phyloP scores from a whole-genome alignment of 1,140 invertebrate genomes.

The Sycophila sp. region DNA sequence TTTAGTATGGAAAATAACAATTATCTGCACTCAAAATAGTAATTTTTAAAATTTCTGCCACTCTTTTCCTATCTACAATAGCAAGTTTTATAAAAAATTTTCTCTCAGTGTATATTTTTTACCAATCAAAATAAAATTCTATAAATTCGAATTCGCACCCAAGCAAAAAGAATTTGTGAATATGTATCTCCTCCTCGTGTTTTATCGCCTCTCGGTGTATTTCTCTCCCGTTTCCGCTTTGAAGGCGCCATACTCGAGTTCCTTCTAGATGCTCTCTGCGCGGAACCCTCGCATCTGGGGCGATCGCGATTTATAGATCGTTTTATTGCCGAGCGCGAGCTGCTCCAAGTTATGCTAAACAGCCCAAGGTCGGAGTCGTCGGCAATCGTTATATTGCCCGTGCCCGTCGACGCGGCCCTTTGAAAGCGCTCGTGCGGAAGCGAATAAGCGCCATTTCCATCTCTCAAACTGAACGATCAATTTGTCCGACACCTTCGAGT shows the following conservation, averaged over 20 bases:
- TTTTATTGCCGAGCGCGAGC: slow-evolving; percentile 40
- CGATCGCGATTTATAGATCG: slow-evolving; percentile 46
- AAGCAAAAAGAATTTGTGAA: too few species aligned
- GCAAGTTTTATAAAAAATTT: too few species aligned
- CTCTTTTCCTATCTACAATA: too few species aligned
- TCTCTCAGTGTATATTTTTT: too few species aligned
- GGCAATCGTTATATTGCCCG: slow-evolving; percentile 15
- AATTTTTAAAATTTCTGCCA: too few species aligned
- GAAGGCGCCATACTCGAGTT: background rate
- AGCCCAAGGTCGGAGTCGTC: background rate
- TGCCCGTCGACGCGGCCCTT: background rate
- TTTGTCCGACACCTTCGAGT: slow-evolving; percentile 42
- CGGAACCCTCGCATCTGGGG: slow-evolving; percentile 21
- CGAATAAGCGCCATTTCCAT: slow-evolving; percentile 25
- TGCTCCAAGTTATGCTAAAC: slow-evolving; percentile 37
- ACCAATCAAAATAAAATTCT: too few species aligned
- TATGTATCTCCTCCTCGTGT: too few species aligned
- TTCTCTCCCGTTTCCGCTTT: slow-evolving; percentile 4
- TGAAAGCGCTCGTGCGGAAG: slow-evolving; percentile 24
- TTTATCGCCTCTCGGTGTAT: slow-evolving; percentile 4
- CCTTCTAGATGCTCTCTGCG: background rate
- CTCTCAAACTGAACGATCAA: slow-evolving; percentile 26
- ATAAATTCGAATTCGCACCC: too few species aligned
- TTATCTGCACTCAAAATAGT: too few species aligned
- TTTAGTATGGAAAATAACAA: too few species aligned